Evolutionary conservation across 2,797 vertebrate species (phyloP), one percentile per base, ranked within the genome.

Genomic region (Margarornis squamiger): DNA sequence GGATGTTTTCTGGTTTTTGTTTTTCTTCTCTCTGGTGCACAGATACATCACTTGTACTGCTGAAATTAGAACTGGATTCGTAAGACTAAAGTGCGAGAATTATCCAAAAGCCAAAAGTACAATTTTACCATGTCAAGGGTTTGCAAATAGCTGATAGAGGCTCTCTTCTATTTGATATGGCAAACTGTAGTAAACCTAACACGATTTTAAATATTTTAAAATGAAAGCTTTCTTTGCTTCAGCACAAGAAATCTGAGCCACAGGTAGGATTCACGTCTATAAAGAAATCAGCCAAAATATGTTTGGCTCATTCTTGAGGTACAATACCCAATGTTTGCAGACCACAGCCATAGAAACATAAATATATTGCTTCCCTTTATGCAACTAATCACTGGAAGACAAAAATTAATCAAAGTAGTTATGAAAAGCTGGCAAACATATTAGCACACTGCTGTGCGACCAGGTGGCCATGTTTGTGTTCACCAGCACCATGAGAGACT

Each of bases 51-150:
- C n/a, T 71, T 55, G 43, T 81, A 20, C 62, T 75, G 39, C 80
- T 86, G 80, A 73, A 85, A 84, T 66, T 92, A 88, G 62, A 92
- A 88, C 18, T n/a, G 62, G 49, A 91, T 90, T 75, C 61, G 20
- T 2, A 5, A 75, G 32, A 54, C 48, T 63, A 8, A 94, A 93
- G n/a, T 52, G 66, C 66, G 92, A 62, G 86, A 95, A 92, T 92
- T 58, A 93, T 71, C 54, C 43, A 51, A 78, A 86, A 89, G 34
- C 49, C 1, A 17, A 80, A 93, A 93, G 70, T 51, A 66, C 43
- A 48, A 7, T 84, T 92, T 88, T 72, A 45, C 48, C 48, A 27
- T 12, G 34, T 77, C 67, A 86, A 61, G 62, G 58, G 55, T 76
- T 67, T 73, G 46, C 23, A 76, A 63, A 78, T 1, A 9, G 45